Evolutionary conservation across 64 coral and sea anemone species (phyloP).

Genomic region (Stichodactyla helianthus): DNA sequence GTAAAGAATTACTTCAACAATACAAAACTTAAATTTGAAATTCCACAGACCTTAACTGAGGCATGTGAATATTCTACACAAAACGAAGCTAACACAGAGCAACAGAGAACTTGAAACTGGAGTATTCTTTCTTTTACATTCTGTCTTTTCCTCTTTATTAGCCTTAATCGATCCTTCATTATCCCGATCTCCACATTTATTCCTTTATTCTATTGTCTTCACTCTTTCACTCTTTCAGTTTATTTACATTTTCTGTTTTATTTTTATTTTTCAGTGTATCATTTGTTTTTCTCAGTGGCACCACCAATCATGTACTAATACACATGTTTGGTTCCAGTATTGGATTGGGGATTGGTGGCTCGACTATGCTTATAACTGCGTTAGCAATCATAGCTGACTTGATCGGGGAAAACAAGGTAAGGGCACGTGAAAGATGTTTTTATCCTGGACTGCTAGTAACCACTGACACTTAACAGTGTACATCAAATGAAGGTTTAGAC

Average conservation of each 20-base stretch:
- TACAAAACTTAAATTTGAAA: too few relatives aligned
- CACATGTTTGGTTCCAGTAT: conserved; percentile 59
- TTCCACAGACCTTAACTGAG: too few relatives aligned
- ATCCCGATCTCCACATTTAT: not conserved
- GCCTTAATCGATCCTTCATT: not conserved
- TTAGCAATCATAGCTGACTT: conserved; percentile 83
- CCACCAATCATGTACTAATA: not conserved
- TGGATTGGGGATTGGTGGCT: conserved; percentile 83
- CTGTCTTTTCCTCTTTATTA: not conserved
- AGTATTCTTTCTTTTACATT: not conserved
- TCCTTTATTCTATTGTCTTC: not conserved
- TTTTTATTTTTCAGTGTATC: not conserved
- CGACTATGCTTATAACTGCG: conserved; percentile 73
- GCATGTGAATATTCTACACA: too few relatives aligned
- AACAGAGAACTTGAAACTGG: too few relatives aligned
- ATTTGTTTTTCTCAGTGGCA: not conserved
- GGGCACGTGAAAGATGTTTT: not conserved
- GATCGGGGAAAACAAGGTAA: conserved; percentile 95
- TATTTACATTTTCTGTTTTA: not conserved
- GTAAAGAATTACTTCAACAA: too few relatives aligned
- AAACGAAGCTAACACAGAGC: too few relatives aligned
- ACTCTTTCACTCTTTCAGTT: not conserved
- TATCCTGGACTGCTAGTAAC: too few relatives aligned
- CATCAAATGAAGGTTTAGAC: too few relatives aligned
- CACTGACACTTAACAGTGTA: too few relatives aligned